A percentile compares a stretch with the other conserved stretches of the same genome.
Evolutionary conservation across 2,113 vertebrate species (phyloP).

Genomic region (Athene noctua): DNA sequence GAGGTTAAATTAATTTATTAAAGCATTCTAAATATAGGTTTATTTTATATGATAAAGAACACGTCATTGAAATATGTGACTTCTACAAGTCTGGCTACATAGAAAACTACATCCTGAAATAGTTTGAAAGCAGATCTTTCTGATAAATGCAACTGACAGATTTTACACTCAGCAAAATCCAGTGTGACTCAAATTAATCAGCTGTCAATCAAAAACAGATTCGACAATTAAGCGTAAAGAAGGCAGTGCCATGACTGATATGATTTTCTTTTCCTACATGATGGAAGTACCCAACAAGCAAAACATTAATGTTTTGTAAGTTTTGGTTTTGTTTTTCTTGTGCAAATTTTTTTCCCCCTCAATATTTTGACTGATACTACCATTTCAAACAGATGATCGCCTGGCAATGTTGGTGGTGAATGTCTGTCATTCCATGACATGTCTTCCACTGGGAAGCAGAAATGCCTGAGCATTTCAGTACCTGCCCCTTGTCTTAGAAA

Average conservation of each 20-base stretch:
- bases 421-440: fast-evolving
- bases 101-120: background rate
- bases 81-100: background rate
- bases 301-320: background rate
- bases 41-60: background rate
- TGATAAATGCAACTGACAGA: background rate
- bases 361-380: background rate
- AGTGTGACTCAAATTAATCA: background rate
- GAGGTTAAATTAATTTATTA: background rate
- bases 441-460: background rate
- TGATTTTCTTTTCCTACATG: background rate
- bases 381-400: background rate
- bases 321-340: background rate
- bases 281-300: background rate
- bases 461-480: background rate
- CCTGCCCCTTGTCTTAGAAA: background rate
- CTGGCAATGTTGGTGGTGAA: background rate
- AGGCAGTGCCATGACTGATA: background rate
- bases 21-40: background rate
- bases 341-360: background rate
- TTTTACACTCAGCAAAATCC: background rate
- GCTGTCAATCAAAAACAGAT: background rate
- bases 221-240: background rate
- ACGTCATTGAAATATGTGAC: background rate
- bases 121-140: background rate